A percentile compares a stretch with the other conserved stretches of the same genome.
Conservation (phyloP, 2,113 vertebrate species). For the Bucco capensis region DNA sequence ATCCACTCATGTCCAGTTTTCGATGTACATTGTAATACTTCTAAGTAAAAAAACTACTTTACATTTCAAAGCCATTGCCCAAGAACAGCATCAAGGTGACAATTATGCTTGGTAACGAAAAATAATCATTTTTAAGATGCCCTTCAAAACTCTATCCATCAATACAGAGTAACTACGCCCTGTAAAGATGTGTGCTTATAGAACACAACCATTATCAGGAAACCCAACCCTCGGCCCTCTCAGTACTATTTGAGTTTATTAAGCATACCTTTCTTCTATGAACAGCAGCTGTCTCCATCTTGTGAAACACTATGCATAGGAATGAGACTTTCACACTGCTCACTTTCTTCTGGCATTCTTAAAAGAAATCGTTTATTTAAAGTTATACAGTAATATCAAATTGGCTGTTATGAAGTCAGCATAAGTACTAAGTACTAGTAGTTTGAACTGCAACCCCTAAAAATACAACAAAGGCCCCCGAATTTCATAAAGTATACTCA, state of each 20-base stretch:
- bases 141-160: background rate
- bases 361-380: background rate
- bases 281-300: slow-evolving; percentile 75
- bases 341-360: slow-evolving; percentile 87
- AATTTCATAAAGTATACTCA: background rate
- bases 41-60: background rate
- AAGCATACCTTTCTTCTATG: slow-evolving; percentile 64
- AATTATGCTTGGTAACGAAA: background rate
- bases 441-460: background rate
- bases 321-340: slow-evolving; percentile 94
- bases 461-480: background rate
- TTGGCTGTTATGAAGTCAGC: background rate
- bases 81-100: background rate
- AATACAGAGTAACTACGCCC: background rate
- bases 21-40: background rate
- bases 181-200: background rate
- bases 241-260: background rate
- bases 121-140: background rate
- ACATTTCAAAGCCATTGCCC: background rate
- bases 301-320: slow-evolving; percentile 84
- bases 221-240: background rate
- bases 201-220: background rate
- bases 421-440: background rate
- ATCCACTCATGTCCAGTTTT: background rate
- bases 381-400: background rate